A percentile compares a stretch with the other conserved stretches of the same genome.
phyloP scores from a whole-genome alignment of 2,113 vertebrate species.

The Anguilla japonica region DNA sequence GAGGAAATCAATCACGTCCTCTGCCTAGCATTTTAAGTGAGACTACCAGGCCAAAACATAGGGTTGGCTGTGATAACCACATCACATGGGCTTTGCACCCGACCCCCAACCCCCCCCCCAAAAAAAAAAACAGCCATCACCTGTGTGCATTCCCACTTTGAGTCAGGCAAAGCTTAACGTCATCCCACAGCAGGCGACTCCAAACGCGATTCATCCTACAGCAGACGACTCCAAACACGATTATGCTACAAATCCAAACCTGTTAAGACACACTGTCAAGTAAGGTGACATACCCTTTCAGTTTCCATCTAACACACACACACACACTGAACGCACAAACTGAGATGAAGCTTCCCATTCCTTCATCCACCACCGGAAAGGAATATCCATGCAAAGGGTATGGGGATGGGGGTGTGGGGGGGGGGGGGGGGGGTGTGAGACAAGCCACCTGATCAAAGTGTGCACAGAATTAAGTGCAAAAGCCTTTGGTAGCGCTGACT shows the following conservation, averaged over 20 bases:
- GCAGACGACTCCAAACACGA: slow-evolving; percentile 35
- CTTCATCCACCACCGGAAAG: background rate
- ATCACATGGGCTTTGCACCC: too few relatives aligned
- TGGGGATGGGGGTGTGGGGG: background rate
- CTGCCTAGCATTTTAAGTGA: slow-evolving; percentile 19
- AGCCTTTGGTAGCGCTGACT: background rate
- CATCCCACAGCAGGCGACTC: slow-evolving; percentile 28
- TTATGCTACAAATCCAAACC: slow-evolving; percentile 39
- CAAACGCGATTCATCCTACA: slow-evolving; percentile 42
- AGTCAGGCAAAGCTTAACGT: slow-evolving; percentile 33
- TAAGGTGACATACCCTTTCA: slow-evolving; percentile 33
- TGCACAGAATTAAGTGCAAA: background rate
- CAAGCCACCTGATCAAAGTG: background rate
- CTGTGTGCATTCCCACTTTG: slow-evolving; percentile 21
- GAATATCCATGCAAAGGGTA: background rate
- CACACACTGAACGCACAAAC: background rate
- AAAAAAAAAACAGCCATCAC: background rate
- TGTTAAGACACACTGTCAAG: slow-evolving; percentile 29
- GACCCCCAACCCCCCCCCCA: background rate
- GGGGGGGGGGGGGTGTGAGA: background rate
- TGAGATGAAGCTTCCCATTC: slow-evolving; percentile 7
- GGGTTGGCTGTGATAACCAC: too few relatives aligned
- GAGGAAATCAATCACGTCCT: slow-evolving; percentile 14
- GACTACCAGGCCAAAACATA: slow-evolving; percentile 13
- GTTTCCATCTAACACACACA: slow-evolving; percentile 23